Base-by-base conservation (phyloP, 2,888 invertebrate species). In the Deilephila elpenor region DNA sequence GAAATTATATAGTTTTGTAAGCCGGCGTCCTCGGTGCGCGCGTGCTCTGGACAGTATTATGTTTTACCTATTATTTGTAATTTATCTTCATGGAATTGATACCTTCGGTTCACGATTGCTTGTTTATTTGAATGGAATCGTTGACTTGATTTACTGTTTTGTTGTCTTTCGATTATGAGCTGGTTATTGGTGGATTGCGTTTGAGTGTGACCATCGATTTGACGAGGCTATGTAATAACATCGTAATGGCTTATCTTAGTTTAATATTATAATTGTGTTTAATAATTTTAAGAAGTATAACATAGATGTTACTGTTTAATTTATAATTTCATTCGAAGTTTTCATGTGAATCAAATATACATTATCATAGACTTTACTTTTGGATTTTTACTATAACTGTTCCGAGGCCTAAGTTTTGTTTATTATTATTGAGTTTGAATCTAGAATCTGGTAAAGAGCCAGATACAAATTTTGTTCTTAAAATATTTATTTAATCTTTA, bases 1-100 rank as follows among this genome's bases (percentile, higher is more conserved):
- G 53, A 60, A 74, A 77, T 73, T 73, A 75, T 75, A 75, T 71
- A 72, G 78, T 80, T 79, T 79, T 81, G 77, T 81, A 81, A 80
- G 79, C 75, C n/a, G 32, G 53, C 59, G 53, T 72, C 20, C 74
- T 72, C 74, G 62, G 14, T 67, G 19, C 62, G 75, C 72, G 74
- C 75, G 72, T 73, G 74, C 76, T 78, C 77, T 74, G 74, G 74
- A 74, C 74, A 75, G 78, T 76, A 74, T 70, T 76, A 73, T 71
- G 71, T 71, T 73, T 59, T 74, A 74, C 73, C 59, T 72, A 75
- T 74, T 71, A 76, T 77, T 72, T 62, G 59, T 62, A 53, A 70
- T 64, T 64, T 70, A 73, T 60, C 64, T 71, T 67, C 53, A 56
- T 44, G 44, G 44, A 71, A 74, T 71, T 71, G 51, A 60, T 37